phyloP scores from a whole-genome alignment of 1,140 invertebrate genomes.

The Aphidius ervi region DNA sequence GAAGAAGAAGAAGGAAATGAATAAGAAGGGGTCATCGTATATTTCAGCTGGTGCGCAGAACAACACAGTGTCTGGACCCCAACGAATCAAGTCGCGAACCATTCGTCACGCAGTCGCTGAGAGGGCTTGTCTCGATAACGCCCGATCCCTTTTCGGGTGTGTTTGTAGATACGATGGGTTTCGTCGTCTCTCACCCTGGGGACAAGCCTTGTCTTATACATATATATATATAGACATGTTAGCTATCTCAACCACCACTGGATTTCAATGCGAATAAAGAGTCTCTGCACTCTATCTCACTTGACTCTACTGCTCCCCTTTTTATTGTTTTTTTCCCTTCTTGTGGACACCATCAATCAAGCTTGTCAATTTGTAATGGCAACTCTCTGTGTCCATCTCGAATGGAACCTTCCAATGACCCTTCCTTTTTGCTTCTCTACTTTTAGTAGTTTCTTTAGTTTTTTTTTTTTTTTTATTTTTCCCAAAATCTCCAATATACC shows the following conservation, averaged over 20 bases:
- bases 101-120: slow-evolving; percentile 54
- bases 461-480: slow-evolving; percentile 9
- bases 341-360: slow-evolving; percentile 53
- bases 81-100: slow-evolving; percentile 36
- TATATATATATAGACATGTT: background rate
- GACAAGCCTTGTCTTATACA: slow-evolving; percentile 11
- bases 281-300: slow-evolving; percentile 32
- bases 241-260: slow-evolving; percentile 2
- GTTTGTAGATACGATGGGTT: background rate
- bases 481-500: background rate
- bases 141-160: slow-evolving; percentile 20
- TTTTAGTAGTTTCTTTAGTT: slow-evolving; percentile 13
- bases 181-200: background rate
- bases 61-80: slow-evolving; percentile 4
- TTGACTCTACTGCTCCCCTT: slow-evolving; percentile 28
- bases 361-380: slow-evolving; percentile 58
- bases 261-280: slow-evolving; percentile 10
- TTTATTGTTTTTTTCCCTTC: slow-evolving; percentile 19
- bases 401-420: slow-evolving; percentile 31
- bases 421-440: slow-evolving; percentile 16
- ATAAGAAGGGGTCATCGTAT: slow-evolving; percentile 35
- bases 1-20: background rate
- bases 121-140: slow-evolving; percentile 50
- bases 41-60: slow-evolving; percentile 31
- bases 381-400: slow-evolving; percentile 53